Base-by-base conservation (phyloP, 2,888 invertebrate genomes). In the Macropis europaea region DNA sequence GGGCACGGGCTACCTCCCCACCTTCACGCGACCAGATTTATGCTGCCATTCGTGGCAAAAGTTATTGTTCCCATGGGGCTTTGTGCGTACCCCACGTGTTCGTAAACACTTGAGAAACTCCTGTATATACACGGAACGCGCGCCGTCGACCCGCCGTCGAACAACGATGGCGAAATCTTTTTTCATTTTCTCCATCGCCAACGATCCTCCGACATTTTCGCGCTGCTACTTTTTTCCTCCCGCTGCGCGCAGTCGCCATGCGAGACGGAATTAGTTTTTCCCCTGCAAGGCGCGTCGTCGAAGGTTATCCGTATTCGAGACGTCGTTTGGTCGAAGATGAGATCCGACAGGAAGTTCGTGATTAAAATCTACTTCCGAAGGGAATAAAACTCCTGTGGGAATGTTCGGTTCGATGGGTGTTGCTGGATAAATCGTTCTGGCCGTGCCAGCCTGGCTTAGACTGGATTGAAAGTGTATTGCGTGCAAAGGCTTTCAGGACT, bases 21-120 rank as follows among this genome's bases (percentile, higher is more conserved):
- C 48, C 63, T 59, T 59, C 68, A 22, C 24, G 6, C 3, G 19
- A n/a, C n/a, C n/a, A 59, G 66, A 66, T 64, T 69, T 69, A 63
- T 53, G 61, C 47, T 38, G 62, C 30, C 53, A 52, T 57, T 68
- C 57, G 47, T 48, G 43, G 69, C 60, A 52, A 43, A 52, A 60
- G 38, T 69, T 73, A 69, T 73, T 62, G 69, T 73, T 66, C 69
- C 45, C 50, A 26, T 13, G 40, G 45, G 69, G 57, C 48, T 61
- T 61, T 34, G 47, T 34, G 9, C 19, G 60, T 26, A 43, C 59
- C 30, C 54, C 64, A 36, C 47, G 48, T 69, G 64, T 64, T 64
- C 48, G 60, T 43, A 48, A 50, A 50, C 64, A 64, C 54, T 47
- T 45, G 42, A 45, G 26, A 34, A 53, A 48, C 48, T 28, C 43